Conservation (phyloP, 2,888 invertebrate genomes). For the Ceratothoa steindachneri region DNA sequence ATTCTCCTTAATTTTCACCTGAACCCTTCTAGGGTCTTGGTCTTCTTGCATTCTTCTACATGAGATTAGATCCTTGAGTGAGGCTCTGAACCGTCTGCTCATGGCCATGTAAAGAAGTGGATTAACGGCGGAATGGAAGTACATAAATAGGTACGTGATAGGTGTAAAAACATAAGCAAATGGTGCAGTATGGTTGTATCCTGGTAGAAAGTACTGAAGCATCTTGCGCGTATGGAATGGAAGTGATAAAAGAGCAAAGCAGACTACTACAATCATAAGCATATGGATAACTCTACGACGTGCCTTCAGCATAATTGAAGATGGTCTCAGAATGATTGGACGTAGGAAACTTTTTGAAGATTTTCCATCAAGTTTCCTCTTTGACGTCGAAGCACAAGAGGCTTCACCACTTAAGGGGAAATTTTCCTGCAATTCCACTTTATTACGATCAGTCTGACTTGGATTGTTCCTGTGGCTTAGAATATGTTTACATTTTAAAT, state of each 20-base stretch:
- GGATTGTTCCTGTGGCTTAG: neutral
- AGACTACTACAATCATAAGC: slow-evolving; percentile 79
- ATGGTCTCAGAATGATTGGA: slow-evolving; percentile 28
- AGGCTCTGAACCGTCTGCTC: slow-evolving; percentile 73
- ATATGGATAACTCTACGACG: slow-evolving; percentile 81
- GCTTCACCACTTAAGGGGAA: too few relatives aligned
- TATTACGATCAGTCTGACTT: neutral
- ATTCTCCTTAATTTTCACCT: too few relatives aligned
- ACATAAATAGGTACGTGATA: slow-evolving; percentile 78
- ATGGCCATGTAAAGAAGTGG: slow-evolving; percentile 85
- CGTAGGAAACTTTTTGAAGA: neutral
- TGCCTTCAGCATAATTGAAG: slow-evolving; percentile 59
- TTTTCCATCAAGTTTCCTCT: neutral
- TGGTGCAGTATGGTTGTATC: slow-evolving; percentile 67
- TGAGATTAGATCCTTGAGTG: slow-evolving; percentile 73
- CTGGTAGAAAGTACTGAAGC: slow-evolving; percentile 76
- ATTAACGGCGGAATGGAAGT: slow-evolving; percentile 85
- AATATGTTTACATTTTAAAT: neutral
- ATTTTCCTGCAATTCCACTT: neutral
- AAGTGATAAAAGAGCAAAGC: slow-evolving; percentile 82
- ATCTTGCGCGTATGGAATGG: slow-evolving; percentile 83
- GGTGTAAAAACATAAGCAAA: slow-evolving; percentile 76
- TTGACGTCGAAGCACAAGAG: neutral
- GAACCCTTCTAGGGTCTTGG: too few relatives aligned
- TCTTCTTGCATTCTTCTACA: too few relatives aligned